These are phyloP conservation scores for Amphipyra berbera DNA, from an alignment of 2,888 invertebrate genomes.

Conservation along the genomic window DNA sequence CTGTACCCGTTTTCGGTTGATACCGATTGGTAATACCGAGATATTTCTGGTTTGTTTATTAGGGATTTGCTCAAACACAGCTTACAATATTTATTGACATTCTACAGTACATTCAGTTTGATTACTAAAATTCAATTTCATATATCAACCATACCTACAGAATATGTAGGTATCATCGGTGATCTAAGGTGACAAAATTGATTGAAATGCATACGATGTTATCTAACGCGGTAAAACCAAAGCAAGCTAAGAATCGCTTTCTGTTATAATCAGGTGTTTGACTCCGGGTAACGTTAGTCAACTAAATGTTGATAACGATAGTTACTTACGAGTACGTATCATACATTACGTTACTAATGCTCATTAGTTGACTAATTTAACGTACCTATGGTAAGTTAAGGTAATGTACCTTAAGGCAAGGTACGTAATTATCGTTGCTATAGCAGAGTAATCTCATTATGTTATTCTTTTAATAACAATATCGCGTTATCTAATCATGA, in stretches of 20 bases:
- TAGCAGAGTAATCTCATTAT: constrained; percentile 16
- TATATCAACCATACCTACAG: too few species aligned
- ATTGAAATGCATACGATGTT: neutral
- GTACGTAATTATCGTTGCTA: neutral
- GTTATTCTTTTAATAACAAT: constrained; percentile 28
- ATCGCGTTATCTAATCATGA: constrained; percentile 28
- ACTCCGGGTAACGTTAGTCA: neutral
- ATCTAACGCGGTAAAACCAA: neutral
- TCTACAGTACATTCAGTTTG: too few species aligned
- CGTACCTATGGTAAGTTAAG: too few species aligned
- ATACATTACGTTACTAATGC: too few species aligned
- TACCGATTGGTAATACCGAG: neutral
- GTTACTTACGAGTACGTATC: too few species aligned
- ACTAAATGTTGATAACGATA: neutral
- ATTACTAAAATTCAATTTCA: too few species aligned
- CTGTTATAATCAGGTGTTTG: neutral
- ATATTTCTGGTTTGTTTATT: constrained; percentile 2
- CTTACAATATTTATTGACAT: neutral
- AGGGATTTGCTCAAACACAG: neutral
- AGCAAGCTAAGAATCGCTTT: too few species aligned
- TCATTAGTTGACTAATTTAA: too few species aligned
- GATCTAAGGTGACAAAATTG: constrained; percentile 1
- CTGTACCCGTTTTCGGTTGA: constrained; percentile 1
- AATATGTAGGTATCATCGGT: too few species aligned
- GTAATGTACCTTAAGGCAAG: too few species aligned